Evolutionary conservation across 2,797 vertebrate genomes (phyloP).

Genomic region (Gadopsis bispinosus): DNA sequence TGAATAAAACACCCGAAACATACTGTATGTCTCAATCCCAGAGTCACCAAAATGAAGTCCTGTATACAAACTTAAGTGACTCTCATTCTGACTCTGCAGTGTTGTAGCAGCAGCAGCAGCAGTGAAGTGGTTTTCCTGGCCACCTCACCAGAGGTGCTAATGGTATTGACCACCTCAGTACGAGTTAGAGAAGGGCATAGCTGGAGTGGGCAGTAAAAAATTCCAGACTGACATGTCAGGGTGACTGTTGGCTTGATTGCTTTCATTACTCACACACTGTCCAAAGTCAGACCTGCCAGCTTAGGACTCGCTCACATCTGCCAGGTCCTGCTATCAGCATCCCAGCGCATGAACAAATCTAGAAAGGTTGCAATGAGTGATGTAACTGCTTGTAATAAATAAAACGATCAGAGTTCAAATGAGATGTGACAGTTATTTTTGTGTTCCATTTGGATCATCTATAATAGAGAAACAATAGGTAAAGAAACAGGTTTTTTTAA

Average conservation of each 20-base stretch:
- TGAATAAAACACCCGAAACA: slow-evolving; percentile 3
- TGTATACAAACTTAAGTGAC: background rate
- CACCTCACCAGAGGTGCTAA: slow-evolving; percentile 61
- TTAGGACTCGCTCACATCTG: slow-evolving; percentile 36
- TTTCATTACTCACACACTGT: slow-evolving; percentile 72
- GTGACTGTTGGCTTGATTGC: slow-evolving; percentile 68
- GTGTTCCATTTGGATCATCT: slow-evolving; percentile 32
- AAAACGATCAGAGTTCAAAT: slow-evolving; percentile 27
- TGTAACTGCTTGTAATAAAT: slow-evolving; percentile 31
- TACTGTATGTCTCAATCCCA: background rate
- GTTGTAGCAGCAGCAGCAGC: background rate
- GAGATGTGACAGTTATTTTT: slow-evolving; percentile 26
- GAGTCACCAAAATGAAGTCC: background rate
- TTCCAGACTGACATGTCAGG: slow-evolving; percentile 68
- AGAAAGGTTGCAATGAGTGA: slow-evolving; percentile 34
- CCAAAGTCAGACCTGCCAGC: slow-evolving; percentile 53
- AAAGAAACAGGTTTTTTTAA: slow-evolving; percentile 13
- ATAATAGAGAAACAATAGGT: slow-evolving; percentile 10
- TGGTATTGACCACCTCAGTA: slow-evolving; percentile 72
- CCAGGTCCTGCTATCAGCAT: slow-evolving; percentile 27
- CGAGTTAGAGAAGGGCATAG: slow-evolving; percentile 71
- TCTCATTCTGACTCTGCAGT: slow-evolving; percentile 6
- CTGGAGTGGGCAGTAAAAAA: slow-evolving; percentile 72
- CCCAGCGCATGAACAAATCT: background rate
- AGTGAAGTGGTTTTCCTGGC: slow-evolving; percentile 6